Base-by-base conservation (phyloP, 2,113 vertebrate genomes). In the Planiliza haematocheilus region DNA sequence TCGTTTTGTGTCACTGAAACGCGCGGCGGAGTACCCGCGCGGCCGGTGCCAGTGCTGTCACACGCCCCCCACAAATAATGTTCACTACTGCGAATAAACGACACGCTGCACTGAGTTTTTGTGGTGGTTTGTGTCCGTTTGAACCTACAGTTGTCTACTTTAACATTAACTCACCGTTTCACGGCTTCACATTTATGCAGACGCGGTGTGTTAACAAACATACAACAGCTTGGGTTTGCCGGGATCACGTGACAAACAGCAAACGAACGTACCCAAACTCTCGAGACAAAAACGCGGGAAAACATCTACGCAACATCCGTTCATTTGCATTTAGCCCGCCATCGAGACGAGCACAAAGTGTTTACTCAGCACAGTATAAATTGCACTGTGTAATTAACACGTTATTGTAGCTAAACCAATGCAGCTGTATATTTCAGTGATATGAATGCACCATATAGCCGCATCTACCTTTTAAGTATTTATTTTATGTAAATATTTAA, bases 231-330 rank as follows among this genome's bases (percentile, higher is more conserved):
- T 37, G 4, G 2, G 0, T 10, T 16, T 8, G 10, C 1, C 1
- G 9, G 9, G n/a, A 41, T 82, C 84, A 70, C 38, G 67, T 69
- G 72, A 55, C 1, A 8, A 4, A n/a, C 1, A 4, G 7, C n/a
- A 89, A 91, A 77, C 88, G 20, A 89, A 62, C 79, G 0, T 7
- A 87, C 82, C 79, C 82, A 61, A 79, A 61, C 34, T 17, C 64
- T 9, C 6, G 1, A 38, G 45, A 56, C 0, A 48, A 91, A 91
- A 93, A 86, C 90, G 91, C 91, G 90, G 89, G 90, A 93, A 92
- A 90, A 42, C 8, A 8, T 17, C 0, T 42, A 88, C 88, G 90
- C 55, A 77, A 90, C 63, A 74, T 93, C 90, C 91, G 89, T 30
- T 86, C 7, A 16, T 82, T 71, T n/a, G 43, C 59, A 55, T 64